Percentiles rank a stretch among this genome's conserved stretches.
These are phyloP conservation scores for Zaprionus vittiger DNA, from an alignment of 1,140 invertebrate genomes.

Conservation along the genomic window DNA sequence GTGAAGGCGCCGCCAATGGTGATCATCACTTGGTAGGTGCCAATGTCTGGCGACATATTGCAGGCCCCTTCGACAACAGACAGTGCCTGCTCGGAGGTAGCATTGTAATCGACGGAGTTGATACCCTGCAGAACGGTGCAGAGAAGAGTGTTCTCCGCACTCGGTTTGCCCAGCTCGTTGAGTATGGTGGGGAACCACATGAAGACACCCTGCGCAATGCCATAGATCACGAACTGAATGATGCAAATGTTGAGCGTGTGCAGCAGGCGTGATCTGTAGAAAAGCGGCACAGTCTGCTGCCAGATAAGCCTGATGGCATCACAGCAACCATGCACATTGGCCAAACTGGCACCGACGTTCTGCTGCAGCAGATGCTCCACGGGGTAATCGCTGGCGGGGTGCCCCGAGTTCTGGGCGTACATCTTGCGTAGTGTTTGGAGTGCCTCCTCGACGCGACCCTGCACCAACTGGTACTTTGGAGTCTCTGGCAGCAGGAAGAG, in stretches of 20 bases:
- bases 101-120: constrained; percentile 6
- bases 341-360: constrained; percentile 55
- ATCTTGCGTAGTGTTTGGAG: constrained; percentile 87
- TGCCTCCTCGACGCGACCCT: constrained; percentile 87
- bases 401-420: constrained; percentile 86
- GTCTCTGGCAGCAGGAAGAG: constrained; percentile 89
- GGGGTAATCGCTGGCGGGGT: constrained; percentile 52
- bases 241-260: constrained; percentile 86
- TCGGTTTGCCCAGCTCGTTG: constrained; percentile 53
- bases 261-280: constrained; percentile 84
- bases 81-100: constrained; percentile 11
- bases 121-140: constrained; percentile 55
- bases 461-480: constrained; percentile 90
- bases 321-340: constrained; percentile 57
- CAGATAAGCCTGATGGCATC: constrained; percentile 83
- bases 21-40: constrained; percentile 68
- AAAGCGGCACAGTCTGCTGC: constrained; percentile 85
- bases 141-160: constrained; percentile 23
- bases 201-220: constrained; percentile 84
- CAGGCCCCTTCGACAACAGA: not conserved
- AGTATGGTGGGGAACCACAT: constrained; percentile 84
- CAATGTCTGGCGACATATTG: constrained; percentile 41
- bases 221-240: constrained; percentile 85
- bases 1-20: constrained; percentile 71
- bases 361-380: constrained; percentile 57